These are phyloP conservation scores for Orchesellides sinensis DNA, from an alignment of 2,888 invertebrate species.

Conservation along the genomic window DNA sequence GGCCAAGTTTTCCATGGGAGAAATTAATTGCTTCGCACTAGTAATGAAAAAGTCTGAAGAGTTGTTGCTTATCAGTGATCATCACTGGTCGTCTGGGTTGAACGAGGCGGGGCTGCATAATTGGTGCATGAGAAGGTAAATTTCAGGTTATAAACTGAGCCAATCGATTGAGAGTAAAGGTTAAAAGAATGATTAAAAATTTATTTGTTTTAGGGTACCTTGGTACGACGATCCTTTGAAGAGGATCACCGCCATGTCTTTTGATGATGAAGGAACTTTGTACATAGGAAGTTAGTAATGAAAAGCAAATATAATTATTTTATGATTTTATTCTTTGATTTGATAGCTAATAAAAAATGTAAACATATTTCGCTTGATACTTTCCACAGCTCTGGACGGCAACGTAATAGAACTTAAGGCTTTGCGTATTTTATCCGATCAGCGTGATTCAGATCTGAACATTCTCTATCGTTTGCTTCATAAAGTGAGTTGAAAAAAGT, in stretches of 20 bases:
- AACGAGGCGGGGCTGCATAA: conserved; percentile 47
- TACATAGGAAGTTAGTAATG: conserved; percentile 70
- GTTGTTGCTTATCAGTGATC: conserved; percentile 70
- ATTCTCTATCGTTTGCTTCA: conserved; percentile 47
- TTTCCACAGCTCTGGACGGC: conserved; percentile 69
- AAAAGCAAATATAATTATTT: background rate
- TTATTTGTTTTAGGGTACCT: too few relatives aligned
- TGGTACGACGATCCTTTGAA: conserved; percentile 71
- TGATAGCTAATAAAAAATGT: background rate
- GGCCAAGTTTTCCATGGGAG: conserved; percentile 68
- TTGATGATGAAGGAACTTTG: conserved; percentile 72
- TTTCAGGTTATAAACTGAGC: too few relatives aligned
- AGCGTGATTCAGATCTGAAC: conserved; percentile 44
- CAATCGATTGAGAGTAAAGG: too few relatives aligned
- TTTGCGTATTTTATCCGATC: conserved; percentile 43
- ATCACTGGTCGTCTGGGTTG: conserved; percentile 54
- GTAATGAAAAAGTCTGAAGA: conserved; percentile 68
- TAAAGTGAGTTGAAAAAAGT: conserved; percentile 29
- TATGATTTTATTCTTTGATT: background rate
- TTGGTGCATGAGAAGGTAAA: conserved; percentile 69
- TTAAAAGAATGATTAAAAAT: too few relatives aligned
- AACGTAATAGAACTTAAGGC: conserved; percentile 71
- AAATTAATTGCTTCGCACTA: conserved; percentile 71
- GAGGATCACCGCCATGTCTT: conserved; percentile 70
- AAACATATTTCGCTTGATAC: background rate